Conservation (phyloP, 2,113 vertebrate genomes). For the Bucco capensis region DNA sequence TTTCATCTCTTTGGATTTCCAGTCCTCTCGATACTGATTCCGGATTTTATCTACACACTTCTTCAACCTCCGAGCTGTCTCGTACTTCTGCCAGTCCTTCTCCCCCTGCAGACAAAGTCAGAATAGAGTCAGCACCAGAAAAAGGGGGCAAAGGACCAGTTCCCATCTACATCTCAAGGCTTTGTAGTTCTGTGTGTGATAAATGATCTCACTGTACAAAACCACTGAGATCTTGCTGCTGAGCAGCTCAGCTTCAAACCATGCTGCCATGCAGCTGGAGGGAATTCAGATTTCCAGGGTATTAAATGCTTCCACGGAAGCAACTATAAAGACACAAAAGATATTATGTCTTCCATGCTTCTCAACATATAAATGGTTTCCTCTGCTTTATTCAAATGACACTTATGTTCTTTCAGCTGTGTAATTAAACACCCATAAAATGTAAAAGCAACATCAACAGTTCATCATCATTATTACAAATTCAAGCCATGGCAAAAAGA, state of each 20-base stretch:
- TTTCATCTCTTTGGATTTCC: conserved; percentile 98
- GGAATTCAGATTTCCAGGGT: conserved; percentile 32
- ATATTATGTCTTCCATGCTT: conserved; percentile 1
- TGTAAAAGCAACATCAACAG: not conserved
- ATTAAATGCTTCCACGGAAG: conserved; percentile 18
- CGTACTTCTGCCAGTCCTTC: conserved; percentile 98
- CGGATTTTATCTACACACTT: conserved; percentile 91
- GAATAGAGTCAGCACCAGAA: not conserved
- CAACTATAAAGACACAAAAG: conserved; percentile 3
- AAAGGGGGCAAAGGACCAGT: not conserved
- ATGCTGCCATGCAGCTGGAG: conserved; percentile 28
- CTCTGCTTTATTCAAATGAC: conserved; percentile 26
- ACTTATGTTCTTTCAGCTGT: conserved; percentile 40
- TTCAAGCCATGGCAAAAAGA: not conserved
- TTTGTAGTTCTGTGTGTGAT: not conserved
- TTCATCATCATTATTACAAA: not conserved
- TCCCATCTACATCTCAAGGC: not conserved
- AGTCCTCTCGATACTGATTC: conserved; percentile 90
- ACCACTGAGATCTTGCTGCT: not conserved
- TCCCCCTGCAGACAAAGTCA: conserved; percentile 80
- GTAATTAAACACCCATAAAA: conserved; percentile 40
- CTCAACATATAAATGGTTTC: conserved; percentile 40
- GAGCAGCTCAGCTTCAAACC: not conserved
- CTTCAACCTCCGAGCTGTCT: conserved; percentile 91
- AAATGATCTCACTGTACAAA: not conserved